A percentile compares a stretch with the other conserved stretches of the same genome.
phyloP scores from a whole-genome alignment of 1,140 invertebrate genomes.

The Phenacoccus solenopsis region DNA sequence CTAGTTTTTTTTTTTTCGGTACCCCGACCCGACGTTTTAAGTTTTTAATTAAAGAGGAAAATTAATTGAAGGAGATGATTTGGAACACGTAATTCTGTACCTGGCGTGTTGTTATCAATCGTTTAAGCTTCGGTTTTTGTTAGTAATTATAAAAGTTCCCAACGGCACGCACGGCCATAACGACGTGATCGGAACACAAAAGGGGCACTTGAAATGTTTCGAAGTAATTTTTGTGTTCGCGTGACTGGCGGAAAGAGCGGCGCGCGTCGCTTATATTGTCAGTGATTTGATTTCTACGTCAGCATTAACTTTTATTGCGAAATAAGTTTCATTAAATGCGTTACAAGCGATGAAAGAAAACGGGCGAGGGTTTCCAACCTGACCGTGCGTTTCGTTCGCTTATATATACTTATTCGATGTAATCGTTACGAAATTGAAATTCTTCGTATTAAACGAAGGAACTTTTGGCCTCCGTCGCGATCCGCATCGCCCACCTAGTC shows the following conservation, averaged over 20 bases:
- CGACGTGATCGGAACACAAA: neutral
- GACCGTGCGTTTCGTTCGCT: too few species aligned
- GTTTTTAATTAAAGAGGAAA: neutral
- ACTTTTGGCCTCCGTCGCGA: too few species aligned
- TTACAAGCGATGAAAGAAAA: neutral
- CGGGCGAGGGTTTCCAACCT: too few species aligned
- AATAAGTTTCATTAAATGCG: neutral
- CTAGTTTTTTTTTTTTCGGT: too few species aligned
- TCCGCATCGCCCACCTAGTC: too few species aligned
- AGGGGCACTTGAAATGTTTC: constrained; percentile 1
- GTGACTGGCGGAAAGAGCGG: neutral
- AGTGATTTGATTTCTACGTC: neutral
- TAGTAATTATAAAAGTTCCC: neutral
- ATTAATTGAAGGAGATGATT: neutral
- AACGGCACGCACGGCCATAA: neutral
- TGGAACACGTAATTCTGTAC: neutral
- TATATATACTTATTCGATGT: too few species aligned
- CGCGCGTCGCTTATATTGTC: neutral
- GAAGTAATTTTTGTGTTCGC: neutral
- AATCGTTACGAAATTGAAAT: too few species aligned
- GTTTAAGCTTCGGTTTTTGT: constrained; percentile 1
- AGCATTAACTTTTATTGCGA: neutral
- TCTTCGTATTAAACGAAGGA: too few species aligned
- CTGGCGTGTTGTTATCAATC: neutral
- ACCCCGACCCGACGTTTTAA: too few species aligned